These are phyloP conservation scores for Campaea margaritaria DNA, from an alignment of 2,888 invertebrate species.

Conservation along the genomic window DNA sequence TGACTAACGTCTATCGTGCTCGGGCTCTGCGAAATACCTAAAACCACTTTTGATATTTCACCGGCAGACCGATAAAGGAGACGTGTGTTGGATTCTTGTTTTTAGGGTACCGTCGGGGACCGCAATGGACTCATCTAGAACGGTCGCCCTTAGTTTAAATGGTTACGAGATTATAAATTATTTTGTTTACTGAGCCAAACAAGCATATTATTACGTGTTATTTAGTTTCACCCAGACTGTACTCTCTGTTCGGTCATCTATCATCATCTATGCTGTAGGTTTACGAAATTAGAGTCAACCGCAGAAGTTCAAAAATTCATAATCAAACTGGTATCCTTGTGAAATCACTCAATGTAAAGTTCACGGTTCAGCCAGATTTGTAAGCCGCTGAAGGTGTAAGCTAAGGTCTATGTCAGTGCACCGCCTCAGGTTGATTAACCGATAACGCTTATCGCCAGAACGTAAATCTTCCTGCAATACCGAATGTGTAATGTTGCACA, in stretches of 20 bases:
- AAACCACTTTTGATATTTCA: conserved; percentile 72
- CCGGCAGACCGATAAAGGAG: conserved; percentile 67
- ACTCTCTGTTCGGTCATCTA: no score
- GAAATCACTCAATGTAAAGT: conserved; percentile 3
- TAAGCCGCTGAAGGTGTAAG: conserved; percentile 33
- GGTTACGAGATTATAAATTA: background rate
- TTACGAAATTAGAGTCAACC: no score
- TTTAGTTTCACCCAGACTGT: no score
- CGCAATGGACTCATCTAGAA: conserved; percentile 10
- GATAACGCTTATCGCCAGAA: conserved; percentile 66
- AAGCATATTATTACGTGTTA: no score
- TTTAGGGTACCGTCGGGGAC: conserved; percentile 21
- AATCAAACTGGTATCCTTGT: background rate
- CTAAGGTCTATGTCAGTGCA: conserved; percentile 71
- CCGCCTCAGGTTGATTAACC: conserved; percentile 69
- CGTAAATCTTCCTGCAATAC: conserved; percentile 60
- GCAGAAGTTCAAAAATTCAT: background rate
- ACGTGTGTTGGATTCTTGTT: conserved; percentile 45
- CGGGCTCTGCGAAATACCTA: conserved; percentile 69
- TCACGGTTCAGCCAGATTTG: conserved; percentile 2
- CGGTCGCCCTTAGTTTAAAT: background rate
- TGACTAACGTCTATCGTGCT: conserved; percentile 66
- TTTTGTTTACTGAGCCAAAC: background rate
- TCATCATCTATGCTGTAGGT: no score
- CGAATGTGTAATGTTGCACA: conserved; percentile 49